A percentile compares a stretch with the other conserved stretches of the same genome.
phyloP scores from a whole-genome alignment of 2,888 invertebrate genomes.

The Amiota mariae region DNA sequence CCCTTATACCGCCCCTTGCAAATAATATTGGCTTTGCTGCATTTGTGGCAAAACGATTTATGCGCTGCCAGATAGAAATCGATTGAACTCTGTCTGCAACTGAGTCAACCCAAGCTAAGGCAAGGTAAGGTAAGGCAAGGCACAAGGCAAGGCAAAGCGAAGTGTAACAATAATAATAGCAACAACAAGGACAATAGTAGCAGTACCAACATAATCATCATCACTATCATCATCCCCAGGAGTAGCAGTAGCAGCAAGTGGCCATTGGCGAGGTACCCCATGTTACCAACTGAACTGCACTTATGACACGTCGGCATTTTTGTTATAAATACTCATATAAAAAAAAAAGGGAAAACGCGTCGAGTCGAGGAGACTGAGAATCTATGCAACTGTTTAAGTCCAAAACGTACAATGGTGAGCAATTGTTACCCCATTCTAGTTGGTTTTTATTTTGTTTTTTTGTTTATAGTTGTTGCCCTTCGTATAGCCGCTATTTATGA shows the following conservation, averaged over 20 bases:
- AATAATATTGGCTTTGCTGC: slow-evolving; percentile 53
- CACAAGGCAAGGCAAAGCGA: no score
- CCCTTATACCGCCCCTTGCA: no score
- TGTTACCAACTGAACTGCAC: slow-evolving; percentile 43
- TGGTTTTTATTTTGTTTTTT: slow-evolving; percentile 27
- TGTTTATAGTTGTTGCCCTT: slow-evolving; percentile 21
- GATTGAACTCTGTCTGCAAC: slow-evolving; percentile 58
- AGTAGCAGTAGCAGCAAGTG: background rate
- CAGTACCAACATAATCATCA: background rate
- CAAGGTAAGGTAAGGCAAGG: no score
- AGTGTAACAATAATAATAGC: no score
- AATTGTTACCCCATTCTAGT: slow-evolving; percentile 16
- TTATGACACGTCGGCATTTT: slow-evolving; percentile 49
- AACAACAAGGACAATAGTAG: background rate
- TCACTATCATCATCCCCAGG: slow-evolving; percentile 9
- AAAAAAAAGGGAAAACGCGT: background rate
- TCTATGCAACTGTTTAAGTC: slow-evolving; percentile 34
- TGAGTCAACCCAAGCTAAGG: background rate
- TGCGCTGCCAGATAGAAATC: slow-evolving; percentile 68
- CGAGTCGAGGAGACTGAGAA: no score
- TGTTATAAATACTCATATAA: background rate
- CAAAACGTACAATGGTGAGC: slow-evolving; percentile 3
- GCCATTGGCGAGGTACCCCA: background rate
- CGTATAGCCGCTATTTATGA: slow-evolving; percentile 58
- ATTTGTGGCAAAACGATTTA: slow-evolving; percentile 68